Percentiles rank a stretch among this genome's conserved stretches.
Evolutionary conservation across 1,140 invertebrate genomes (phyloP).

Genomic region (Nymphalis io): DNA sequence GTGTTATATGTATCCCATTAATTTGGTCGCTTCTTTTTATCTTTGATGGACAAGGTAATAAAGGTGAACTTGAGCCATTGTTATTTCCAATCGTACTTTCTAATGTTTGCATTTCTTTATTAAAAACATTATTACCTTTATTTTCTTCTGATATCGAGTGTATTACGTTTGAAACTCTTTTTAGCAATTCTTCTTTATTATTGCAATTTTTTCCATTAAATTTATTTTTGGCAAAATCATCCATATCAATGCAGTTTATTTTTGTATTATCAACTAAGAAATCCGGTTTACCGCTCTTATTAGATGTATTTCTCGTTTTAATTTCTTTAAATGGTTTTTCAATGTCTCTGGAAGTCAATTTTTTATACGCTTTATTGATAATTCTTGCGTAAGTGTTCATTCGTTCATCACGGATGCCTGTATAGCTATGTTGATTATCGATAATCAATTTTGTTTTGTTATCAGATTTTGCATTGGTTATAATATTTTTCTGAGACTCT

Average conservation of each 20-base stretch:
- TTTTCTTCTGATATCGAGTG: background rate
- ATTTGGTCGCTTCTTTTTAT: background rate
- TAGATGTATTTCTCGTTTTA: no score
- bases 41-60: background rate
- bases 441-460: background rate
- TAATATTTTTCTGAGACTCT: background rate
- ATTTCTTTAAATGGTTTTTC: background rate
- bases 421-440: no score
- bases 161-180: background rate
- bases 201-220: no score
- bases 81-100: background rate
- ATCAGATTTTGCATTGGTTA: background rate
- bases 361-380: slow-evolving; percentile 7
- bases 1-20: background rate
- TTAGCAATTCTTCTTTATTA: background rate
- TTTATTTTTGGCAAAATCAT: no score
- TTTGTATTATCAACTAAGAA: no score
- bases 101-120: background rate
- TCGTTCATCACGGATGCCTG: background rate
- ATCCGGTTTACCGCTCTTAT: no score
- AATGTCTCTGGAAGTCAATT: background rate
- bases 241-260: no score
- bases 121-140: background rate
- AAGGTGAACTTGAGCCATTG: background rate
- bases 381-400: slow-evolving; percentile 3